These are phyloP conservation scores for Apostichopus leukothele DNA, from an alignment of 53 echinoderm and acorn worm species.

Conservation along the genomic window DNA sequence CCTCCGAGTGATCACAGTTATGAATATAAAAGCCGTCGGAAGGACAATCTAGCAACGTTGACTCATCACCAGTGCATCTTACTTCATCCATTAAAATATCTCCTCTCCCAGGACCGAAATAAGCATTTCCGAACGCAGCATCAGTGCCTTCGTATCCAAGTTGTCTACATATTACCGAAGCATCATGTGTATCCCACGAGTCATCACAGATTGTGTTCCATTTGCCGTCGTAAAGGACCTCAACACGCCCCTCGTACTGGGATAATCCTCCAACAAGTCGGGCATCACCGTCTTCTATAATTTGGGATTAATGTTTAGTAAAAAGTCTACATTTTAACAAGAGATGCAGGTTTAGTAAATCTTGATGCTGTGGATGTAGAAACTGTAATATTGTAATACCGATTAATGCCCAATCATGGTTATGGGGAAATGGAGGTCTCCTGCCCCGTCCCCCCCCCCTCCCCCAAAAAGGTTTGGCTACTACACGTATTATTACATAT, in stretches of 20 bases:
- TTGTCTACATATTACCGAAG: constrained; percentile 1
- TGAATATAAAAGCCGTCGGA: not conserved
- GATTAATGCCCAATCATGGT: too few species aligned
- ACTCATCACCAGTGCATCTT: not conserved
- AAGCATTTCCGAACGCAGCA: not conserved
- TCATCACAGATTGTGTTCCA: constrained; percentile 18
- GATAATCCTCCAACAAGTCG: not conserved
- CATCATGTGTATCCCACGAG: not conserved
- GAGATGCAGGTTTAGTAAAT: too few species aligned
- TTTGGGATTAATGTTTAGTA: too few species aligned
- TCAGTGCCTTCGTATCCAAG: not conserved
- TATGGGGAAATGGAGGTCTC: too few species aligned
- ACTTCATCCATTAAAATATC: not conserved
- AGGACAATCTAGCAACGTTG: not conserved
- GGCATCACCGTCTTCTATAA: not conserved
- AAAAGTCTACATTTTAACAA: too few species aligned
- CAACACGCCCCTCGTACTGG: not conserved
- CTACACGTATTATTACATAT: too few species aligned
- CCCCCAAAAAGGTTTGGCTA: too few species aligned
- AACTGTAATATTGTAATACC: too few species aligned
- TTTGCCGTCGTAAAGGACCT: not conserved
- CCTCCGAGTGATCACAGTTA: constrained; percentile 8
- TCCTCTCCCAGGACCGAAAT: constrained; percentile 3
- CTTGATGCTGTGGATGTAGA: too few species aligned
- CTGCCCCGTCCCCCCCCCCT: too few species aligned